These are phyloP conservation scores for Lutraria lutraria DNA, from an alignment of 2,888 invertebrate species.

Conservation along the genomic window DNA sequence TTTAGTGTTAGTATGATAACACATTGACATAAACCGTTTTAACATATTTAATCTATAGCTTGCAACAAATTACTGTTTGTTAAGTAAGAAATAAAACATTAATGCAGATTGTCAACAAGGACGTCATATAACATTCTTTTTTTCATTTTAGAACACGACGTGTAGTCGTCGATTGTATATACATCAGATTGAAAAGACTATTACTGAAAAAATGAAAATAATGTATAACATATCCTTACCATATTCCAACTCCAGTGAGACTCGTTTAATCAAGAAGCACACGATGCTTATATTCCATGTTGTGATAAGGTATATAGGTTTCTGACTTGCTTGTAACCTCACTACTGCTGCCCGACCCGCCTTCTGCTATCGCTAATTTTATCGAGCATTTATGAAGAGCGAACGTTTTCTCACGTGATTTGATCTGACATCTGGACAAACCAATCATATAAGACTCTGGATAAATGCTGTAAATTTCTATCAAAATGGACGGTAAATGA, in stretches of 20 bases:
- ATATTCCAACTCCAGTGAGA: not conserved
- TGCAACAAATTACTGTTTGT: too few relatives aligned
- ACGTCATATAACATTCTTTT: too few relatives aligned
- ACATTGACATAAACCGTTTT: too few relatives aligned
- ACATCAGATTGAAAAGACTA: not conserved
- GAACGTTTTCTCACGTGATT: conserved; percentile 8
- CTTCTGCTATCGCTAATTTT: not conserved
- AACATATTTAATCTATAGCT: too few relatives aligned
- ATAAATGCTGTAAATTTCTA: not conserved
- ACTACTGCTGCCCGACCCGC: not conserved
- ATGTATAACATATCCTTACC: not conserved
- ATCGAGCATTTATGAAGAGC: conserved; percentile 14
- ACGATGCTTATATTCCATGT: not conserved
- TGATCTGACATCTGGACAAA: not conserved
- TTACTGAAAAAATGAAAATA: not conserved
- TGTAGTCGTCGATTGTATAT: too few relatives aligned
- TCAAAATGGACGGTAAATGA: conserved; percentile 2
- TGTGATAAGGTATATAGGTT: not conserved
- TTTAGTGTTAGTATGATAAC: too few relatives aligned
- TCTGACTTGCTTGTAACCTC: not conserved
- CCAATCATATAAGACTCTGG: not conserved
- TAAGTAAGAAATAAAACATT: too few relatives aligned
- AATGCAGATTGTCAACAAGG: too few relatives aligned
- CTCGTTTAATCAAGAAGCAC: not conserved
- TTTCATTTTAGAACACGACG: too few relatives aligned